Evolutionary conservation across 2,888 invertebrate genomes (phyloP), one percentile per base, ranked within the genome.

Genomic region (Machimus atricapillus): DNA sequence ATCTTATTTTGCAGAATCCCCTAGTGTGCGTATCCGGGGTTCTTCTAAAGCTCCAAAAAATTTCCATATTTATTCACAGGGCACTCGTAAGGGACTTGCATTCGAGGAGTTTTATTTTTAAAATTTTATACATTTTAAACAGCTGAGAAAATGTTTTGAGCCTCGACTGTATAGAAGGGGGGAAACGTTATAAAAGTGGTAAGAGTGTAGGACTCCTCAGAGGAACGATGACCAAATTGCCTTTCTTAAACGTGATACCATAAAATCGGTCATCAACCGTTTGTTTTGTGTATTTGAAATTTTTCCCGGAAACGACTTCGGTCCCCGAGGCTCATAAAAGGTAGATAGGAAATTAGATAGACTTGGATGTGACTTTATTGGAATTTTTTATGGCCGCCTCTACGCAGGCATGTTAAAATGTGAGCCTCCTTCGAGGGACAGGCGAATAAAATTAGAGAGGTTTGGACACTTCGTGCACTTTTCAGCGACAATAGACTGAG

Each of bases 201-300:
- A 19, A 78, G 40, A 78, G 78, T 43, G 85, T 34, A 9, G 40
- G 66, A 66, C 66, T 66, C 66, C 66, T 66, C 66, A 23, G 23
- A 34, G 58, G 43, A 46, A 76, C 19, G 46, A 77, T 86, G 37
- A 34, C 46, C 86, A 74, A 86, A 86, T 56, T 86, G 31, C 78
- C 40, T 27, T 40, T 19, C 46, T 40, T 40, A 52, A 86, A 86
- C 86, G 86, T 86, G 86, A 86, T 86, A 76, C 77, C 86, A 86
- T 86, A 86, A 86, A 86, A 73, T 34, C 74, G 73, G 74, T 40
- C 85, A 85, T 85, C 85, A 85, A 85, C 85, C 73, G 74, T 85
- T 85, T 85, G 85, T 85, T 85, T 85, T 73, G 85, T 85, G 40
- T 85, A 85, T 85, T 73, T 85, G 73, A 85, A 85, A 85, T 85